Percentiles rank a stretch among this genome's conserved stretches.
Evolutionary conservation across 2,797 vertebrate species (phyloP).

Genomic region (Phrynocephalus vlangalii): DNA sequence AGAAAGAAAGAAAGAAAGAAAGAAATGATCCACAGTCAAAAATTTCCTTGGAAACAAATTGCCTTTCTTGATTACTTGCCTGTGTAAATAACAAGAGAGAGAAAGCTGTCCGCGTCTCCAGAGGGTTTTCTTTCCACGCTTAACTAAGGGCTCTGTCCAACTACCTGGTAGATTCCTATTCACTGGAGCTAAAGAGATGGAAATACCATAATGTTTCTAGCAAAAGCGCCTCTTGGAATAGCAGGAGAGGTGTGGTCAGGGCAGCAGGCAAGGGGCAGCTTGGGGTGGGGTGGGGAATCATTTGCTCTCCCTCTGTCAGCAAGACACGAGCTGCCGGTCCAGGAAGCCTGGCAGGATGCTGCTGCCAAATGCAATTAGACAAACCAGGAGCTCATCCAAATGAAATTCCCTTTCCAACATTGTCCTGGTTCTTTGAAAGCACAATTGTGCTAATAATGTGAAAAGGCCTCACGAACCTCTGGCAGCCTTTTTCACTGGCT

Average conservation of each 20-base stretch:
- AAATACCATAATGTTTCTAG: constrained; percentile 76
- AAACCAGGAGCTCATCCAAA: constrained; percentile 5
- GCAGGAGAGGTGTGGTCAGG: constrained; percentile 79
- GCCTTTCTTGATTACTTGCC: constrained; percentile 72
- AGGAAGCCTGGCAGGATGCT: constrained; percentile 18
- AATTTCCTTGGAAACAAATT: constrained; percentile 12
- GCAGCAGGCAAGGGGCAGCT: constrained; percentile 55
- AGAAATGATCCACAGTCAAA: constrained; percentile 7
- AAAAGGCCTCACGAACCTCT: background rate
- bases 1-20: background rate
- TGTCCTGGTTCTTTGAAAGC: background rate
- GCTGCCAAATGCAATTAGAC: constrained; percentile 25
- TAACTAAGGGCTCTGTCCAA: constrained; percentile 66
- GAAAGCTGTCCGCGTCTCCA: constrained; percentile 50
- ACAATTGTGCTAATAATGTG: background rate
- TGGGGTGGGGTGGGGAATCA: constrained; percentile 24
- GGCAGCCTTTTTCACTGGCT: background rate
- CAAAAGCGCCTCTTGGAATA: constrained; percentile 76
- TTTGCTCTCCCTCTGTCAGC: constrained; percentile 17
- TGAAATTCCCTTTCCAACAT: constrained; percentile 15
- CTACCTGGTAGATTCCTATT: constrained; percentile 77
- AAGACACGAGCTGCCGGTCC: constrained; percentile 1
- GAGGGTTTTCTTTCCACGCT: constrained; percentile 64
- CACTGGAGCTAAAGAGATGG: constrained; percentile 72
- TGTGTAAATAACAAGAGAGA: constrained; percentile 49